Base-by-base conservation (phyloP, 2,888 invertebrate genomes). In the Drosophila paracracens region DNA sequence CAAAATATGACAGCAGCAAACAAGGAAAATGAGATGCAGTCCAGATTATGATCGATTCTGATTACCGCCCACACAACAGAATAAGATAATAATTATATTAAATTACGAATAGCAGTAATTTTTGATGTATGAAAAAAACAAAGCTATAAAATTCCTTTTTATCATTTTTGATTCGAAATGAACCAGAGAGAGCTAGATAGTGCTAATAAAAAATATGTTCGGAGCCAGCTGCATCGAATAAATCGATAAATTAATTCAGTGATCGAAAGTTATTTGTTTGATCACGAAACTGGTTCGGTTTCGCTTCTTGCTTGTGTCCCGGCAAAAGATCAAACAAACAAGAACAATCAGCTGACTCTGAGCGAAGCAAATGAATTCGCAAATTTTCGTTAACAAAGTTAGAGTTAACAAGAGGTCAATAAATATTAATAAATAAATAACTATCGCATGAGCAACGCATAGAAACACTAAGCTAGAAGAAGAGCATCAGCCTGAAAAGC, bases 21-120 rank as follows among this genome's bases (percentile, higher is more conserved):
- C 46, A 64, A 40, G 35, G 27, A 21, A 58, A 31, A 48, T 54
- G 7, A 25, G 16, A 33, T 52, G 67, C 46, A 66, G 53, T 66
- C 16, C 3, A 50, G 38, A 35, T 66, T 65, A 48, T 21, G 25
- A 64, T 51, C 21, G 27, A 10, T 4, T 54, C 10, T 29, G 2
- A 51, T 58, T 21, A 29, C 36, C 63, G 16, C 36, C 48, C 50
- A 51, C 65, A 35, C 27, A n/a, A 21, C 16, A 21, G 29, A 29
- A 29, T 40, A 16, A 40, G 7, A n/a, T 25, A 29, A 38, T 18
- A 13, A 29, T 21, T 33, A 29, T 13, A 31, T 27, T 43, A 40
- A 21, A 3, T 35, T 43, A 21, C 36, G 36, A 36, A 18, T 29
- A 51, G 18, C 27, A 29, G 18, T 11, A 18, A 51, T n/a, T 29